A percentile compares a stretch with the other conserved stretches of the same genome.
phyloP scores from a whole-genome alignment of 2,113 vertebrate species.

The Vanacampus margaritifer region DNA sequence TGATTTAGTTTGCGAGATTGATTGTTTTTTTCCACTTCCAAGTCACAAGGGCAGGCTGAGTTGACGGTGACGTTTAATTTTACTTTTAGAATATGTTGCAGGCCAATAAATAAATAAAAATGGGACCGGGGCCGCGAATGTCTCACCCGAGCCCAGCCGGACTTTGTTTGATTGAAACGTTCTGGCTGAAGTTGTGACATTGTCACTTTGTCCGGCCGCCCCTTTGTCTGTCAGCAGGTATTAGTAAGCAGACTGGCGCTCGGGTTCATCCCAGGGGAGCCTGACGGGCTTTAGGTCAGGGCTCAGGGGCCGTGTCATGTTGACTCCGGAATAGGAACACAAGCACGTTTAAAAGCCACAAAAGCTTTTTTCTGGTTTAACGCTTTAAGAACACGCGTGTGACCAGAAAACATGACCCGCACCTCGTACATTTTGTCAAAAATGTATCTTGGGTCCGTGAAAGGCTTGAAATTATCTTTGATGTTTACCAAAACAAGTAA shows the following conservation, averaged over 20 bases:
- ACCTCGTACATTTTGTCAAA: too few relatives aligned
- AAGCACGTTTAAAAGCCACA: not conserved
- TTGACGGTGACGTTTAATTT: not conserved
- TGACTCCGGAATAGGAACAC: not conserved
- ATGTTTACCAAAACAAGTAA: too few relatives aligned
- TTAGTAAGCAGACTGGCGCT: conserved; percentile 7
- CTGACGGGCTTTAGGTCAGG: not conserved
- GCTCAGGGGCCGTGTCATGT: not conserved
- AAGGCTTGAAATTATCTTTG: too few relatives aligned
- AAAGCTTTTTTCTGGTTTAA: not conserved
- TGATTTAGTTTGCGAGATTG: too few relatives aligned
- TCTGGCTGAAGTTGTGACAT: conserved; percentile 13
- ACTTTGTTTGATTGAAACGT: not conserved
- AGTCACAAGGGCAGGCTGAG: not conserved
- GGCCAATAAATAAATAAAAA: not conserved
- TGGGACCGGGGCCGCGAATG: not conserved
- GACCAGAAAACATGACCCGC: not conserved
- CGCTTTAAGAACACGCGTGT: not conserved
- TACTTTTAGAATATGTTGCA: not conserved
- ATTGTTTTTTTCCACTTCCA: too few relatives aligned
- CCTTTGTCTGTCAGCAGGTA: conserved; percentile 35
- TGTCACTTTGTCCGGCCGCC: conserved; percentile 5
- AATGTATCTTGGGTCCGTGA: too few relatives aligned
- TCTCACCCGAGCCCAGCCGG: not conserved
- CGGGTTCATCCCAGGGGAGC: conserved; percentile 1